Evolutionary conservation across 2,888 invertebrate genomes (phyloP).

Genomic region (Agrochola lychnidis): DNA sequence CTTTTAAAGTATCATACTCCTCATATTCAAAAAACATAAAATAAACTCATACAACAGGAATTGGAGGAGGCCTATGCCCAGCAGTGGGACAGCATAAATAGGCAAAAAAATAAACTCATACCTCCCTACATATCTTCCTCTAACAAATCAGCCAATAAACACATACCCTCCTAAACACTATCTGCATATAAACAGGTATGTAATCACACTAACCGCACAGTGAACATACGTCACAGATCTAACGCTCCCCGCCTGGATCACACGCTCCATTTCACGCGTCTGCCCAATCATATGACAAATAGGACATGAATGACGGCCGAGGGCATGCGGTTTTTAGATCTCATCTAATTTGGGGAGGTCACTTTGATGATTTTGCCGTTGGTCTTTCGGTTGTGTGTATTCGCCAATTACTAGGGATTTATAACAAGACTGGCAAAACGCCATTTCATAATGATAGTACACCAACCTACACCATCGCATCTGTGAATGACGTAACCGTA

Average conservation of each 20-base stretch:
- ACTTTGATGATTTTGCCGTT: conserved; percentile 18
- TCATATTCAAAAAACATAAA: too few species aligned
- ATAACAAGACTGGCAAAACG: not conserved
- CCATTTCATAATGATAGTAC: not conserved
- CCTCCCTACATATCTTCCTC: not conserved
- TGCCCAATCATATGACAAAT: conserved; percentile 62
- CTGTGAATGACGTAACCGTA: not conserved
- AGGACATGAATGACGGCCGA: conserved; percentile 37
- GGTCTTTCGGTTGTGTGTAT: not conserved
- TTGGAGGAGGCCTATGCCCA: too few species aligned
- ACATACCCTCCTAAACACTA: not conserved
- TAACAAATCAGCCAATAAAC: too few species aligned
- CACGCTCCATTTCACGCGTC: conserved; percentile 59
- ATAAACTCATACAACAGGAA: too few species aligned
- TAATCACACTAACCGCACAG: conserved; percentile 17
- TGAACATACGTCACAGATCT: conserved; percentile 34
- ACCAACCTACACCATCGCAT: not conserved
- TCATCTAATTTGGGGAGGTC: conserved; percentile 37
- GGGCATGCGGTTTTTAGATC: conserved; percentile 40
- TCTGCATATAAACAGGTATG: not conserved
- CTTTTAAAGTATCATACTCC: too few species aligned
- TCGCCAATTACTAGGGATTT: not conserved
- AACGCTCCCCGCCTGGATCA: conserved; percentile 30
- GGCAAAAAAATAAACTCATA: not conserved
- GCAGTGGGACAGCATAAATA: too few species aligned